phyloP scores from a whole-genome alignment of 2,888 invertebrate species.

The Latrodectus elegans region DNA sequence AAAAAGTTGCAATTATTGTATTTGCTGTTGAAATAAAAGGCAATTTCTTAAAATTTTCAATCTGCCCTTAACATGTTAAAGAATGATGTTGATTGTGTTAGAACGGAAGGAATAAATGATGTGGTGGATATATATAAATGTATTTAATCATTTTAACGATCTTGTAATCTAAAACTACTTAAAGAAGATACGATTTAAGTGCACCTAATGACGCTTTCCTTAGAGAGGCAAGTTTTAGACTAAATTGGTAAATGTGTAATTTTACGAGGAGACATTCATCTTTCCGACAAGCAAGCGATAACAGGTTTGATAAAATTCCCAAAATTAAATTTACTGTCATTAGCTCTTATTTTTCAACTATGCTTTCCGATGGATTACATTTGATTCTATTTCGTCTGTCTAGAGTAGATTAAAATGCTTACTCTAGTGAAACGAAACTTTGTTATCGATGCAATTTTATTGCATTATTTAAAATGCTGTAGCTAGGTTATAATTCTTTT shows the following conservation, averaged over 20 bases:
- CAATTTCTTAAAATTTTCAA: background rate
- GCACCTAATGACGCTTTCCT: background rate
- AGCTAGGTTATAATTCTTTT: too few relatives aligned
- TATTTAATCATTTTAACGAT: constrained; percentile 2
- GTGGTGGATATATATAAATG: background rate
- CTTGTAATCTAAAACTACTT: background rate
- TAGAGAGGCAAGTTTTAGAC: background rate
- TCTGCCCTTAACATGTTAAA: background rate
- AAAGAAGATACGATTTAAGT: background rate
- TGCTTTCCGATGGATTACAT: too few relatives aligned
- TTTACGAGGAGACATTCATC: background rate
- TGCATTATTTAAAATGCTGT: too few relatives aligned
- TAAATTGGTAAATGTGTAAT: constrained; percentile 5
- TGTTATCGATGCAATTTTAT: too few relatives aligned
- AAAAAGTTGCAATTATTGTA: too few relatives aligned
- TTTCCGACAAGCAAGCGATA: background rate
- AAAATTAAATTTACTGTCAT: too few relatives aligned
- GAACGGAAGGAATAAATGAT: background rate
- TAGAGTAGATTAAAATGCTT: too few relatives aligned
- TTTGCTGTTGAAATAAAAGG: background rate
- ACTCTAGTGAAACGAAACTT: too few relatives aligned
- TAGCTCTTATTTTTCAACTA: too few relatives aligned
- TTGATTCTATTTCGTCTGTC: too few relatives aligned
- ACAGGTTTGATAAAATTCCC: background rate
- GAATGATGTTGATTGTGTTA: background rate